Base-by-base conservation (phyloP, 2,113 vertebrate species). In the Cavia porcellus region DNA sequence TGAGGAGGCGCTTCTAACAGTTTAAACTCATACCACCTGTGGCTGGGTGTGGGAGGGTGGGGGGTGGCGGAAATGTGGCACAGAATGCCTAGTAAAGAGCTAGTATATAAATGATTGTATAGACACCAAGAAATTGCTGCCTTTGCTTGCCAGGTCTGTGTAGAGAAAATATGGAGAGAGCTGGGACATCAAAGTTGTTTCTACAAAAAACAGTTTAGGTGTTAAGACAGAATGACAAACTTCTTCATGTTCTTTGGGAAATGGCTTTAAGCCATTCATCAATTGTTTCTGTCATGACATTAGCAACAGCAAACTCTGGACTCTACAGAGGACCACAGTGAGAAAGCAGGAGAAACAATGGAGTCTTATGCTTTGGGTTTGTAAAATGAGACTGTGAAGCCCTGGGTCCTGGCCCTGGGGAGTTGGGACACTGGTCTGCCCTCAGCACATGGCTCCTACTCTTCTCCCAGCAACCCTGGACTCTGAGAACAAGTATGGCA, bases 191-290 rank as follows among this genome's bases (percentile, higher is more conserved):
- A 70, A 28, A 79, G 57, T 28, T 11, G 10, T 84, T 95, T 96
- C 92, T 72, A 84, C 62, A 74, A 95, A 80, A 50, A 94, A 68
- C 7, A 75, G 35, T 9, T 81, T 88, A 50, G 17, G 13, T 61
- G 30, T 75, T 75, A 81, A 95, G 84, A 25, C 68, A 84, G 11
- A 74, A 91, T 50, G 61, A 93, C 61, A 93, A 93, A 52, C 57
- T 89, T 28, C 64, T 86, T 89, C 59, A 12, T 66, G 83, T n/a
- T 89, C 93, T 84, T 85, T 8, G 47, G 75, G 52, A 95, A 86
- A 52, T 74, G 45, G 47, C 57, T 97, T 94, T 66, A 86, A 55
- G 77, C 83, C 80, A 52, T 83, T 92, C 72, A 86, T 88, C 13
- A 50, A 0, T 86, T 50, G 6, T 82, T 85, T 92, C 72, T n/a